Evolutionary conservation across 2,888 invertebrate genomes (phyloP), one percentile per base, ranked within the genome.

Genomic region (Sinohyriopsis cumingii): DNA sequence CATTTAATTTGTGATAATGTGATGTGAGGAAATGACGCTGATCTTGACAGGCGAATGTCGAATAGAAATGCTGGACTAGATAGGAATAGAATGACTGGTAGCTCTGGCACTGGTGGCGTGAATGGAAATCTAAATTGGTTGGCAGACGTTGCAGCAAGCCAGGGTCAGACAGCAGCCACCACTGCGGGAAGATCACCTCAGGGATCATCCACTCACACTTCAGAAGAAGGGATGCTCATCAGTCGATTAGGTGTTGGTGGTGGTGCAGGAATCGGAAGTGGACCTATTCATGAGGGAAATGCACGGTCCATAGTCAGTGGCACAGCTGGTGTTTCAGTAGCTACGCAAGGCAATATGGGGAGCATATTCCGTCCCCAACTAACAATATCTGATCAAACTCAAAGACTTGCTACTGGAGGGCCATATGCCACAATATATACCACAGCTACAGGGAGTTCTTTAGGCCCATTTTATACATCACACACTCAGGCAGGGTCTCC

Each of bases 41-140:
- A 68, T 65, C 65, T 66, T 68, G 71, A 76, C 67, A 78, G 74
- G 78, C 84, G 82, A 76, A 85, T 85, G 85, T 80, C 75, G 79
- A 79, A 63, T 59, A 81, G 81, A 69, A 76, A 80, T 66, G 82
- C 84, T 85, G 86, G 84, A 63, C 79, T 72, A 73, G 82, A 82
- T 71, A 76, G 82, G 73, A 78, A 75, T 80, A 82, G 83, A 82
- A 80, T 85, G 84, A 84, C 83, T 70, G 84, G 84, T 72, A 81
- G 81, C 71, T 68, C 72, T 59, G 45, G 45, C 45, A 63, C 75
- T 28, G 71, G 76, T 61, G 79, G 81, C 53, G 78, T 69, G 70
- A 77, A 78, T 60, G 79, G 81, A 59, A 81, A 79, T 78, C 62
- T 79, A 59, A 69, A 65, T 75, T 82, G 81, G 75, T 70, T 81